Percentiles rank a stretch among this genome's conserved stretches.
These are phyloP conservation scores for Semaprochilodus insignis DNA, from an alignment of 2,797 vertebrate species.

Conservation along the genomic window DNA sequence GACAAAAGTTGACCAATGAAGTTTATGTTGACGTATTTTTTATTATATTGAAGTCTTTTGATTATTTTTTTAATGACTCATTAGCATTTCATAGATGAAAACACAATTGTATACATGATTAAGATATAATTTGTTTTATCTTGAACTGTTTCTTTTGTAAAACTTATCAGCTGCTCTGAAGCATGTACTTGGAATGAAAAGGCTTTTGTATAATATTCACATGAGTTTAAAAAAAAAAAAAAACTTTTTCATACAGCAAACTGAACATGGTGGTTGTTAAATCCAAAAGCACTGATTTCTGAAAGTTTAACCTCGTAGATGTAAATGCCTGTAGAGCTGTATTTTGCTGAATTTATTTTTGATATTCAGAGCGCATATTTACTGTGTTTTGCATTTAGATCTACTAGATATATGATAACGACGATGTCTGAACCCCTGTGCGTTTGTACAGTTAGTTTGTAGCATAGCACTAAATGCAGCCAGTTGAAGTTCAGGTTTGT, in stretches of 20 bases:
- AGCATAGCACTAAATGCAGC: constrained; percentile 21
- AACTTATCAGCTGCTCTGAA: neutral
- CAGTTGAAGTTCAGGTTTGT: neutral
- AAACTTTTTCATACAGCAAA: neutral
- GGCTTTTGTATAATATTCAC: neutral
- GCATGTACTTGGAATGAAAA: constrained; percentile 1
- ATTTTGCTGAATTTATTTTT: constrained; percentile 35
- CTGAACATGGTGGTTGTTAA: neutral
- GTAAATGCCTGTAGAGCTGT: neutral
- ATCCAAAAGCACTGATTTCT: constrained; percentile 36
- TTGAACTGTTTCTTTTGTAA: neutral
- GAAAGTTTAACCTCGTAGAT: neutral
- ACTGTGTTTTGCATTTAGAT: constrained; percentile 16
- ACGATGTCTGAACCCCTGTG: constrained; percentile 12
- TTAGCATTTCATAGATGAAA: neutral
- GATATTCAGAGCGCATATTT: constrained; percentile 37
- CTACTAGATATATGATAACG: neutral
- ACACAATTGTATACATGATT: neutral
- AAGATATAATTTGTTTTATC: neutral
- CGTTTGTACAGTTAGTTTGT: constrained; percentile 37
- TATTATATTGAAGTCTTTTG: neutral
- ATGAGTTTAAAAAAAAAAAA: neutral
- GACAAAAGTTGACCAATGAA: neutral
- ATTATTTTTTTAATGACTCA: neutral
- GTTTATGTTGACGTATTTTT: neutral